Evolutionary conservation across 2,797 vertebrate genomes (phyloP), one percentile per base, ranked within the genome.

Genomic region (Danio kyathit): DNA sequence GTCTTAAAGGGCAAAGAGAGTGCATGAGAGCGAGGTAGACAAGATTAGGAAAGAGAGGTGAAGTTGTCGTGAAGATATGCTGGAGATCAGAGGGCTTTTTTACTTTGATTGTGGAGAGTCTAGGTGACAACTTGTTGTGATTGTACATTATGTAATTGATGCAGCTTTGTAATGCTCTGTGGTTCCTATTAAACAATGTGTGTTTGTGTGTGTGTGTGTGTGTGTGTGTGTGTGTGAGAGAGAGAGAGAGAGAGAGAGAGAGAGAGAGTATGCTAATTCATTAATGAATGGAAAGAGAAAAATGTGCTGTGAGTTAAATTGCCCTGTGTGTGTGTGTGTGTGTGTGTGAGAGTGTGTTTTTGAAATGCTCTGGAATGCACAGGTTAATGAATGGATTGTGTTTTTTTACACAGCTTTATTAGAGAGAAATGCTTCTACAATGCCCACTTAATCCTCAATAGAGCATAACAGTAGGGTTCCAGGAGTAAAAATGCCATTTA

Each of bases 101-200:
- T 77, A 11, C 66, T 76, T 73, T 54, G 80, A 86, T 87, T 87
- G 83, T 90, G 85, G 71, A 54, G 43, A 82, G 83, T 80, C 0
- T 71, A 74, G 17, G 12, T 56, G 61, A 17, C 5, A 8, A 66
- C 13, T 6, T 66, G 63, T 67, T 17, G 13, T 4, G 57, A 57
- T 57, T 77, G 10, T 57, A 29, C 29, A 29, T 1, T 3, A 21
- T 57, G 19, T 46, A 57, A 57, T 57, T 76, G 5, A 41, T 10
- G 52, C 40, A 73, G 16, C 41, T 46, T 59, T 29, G 17, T 59
- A 16, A 73, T 73, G 12, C 29, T 16, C 17, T 59, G 44, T 29
- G 54, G 38, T 73, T 48, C 43, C 48, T 54, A 41, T 41, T 13
- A 66, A 70, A 56, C 7, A 1, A 16, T 56, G 61, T 79, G 19